These are phyloP conservation scores for Macrophya alboannulata DNA, from an alignment of 2,888 invertebrate species.

Conservation along the genomic window DNA sequence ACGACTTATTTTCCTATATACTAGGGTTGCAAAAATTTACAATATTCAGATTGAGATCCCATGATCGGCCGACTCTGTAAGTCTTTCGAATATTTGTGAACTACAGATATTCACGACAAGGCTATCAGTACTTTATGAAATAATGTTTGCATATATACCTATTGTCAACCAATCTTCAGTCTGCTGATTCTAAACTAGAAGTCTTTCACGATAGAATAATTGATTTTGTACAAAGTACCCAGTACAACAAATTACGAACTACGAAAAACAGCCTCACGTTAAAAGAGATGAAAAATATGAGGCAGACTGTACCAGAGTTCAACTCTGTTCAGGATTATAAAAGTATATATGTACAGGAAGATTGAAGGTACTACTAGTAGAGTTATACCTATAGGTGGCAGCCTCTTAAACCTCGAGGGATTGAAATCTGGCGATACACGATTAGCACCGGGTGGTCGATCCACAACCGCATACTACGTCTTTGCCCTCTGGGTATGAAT, in stretches of 20 bases:
- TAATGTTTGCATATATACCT: background rate
- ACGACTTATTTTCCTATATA: constrained; percentile 48
- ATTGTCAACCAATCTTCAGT: background rate
- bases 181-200: background rate
- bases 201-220: background rate
- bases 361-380: background rate
- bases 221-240: background rate
- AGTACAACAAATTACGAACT: background rate
- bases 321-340: background rate
- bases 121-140: background rate
- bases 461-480: constrained; percentile 13
- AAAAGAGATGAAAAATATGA: background rate
- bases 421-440: constrained; percentile 40
- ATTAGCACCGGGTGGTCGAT: constrained; percentile 29
- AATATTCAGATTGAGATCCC: constrained; percentile 14
- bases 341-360: background rate
- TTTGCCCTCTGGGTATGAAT: constrained; percentile 20
- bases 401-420: constrained; percentile 43
- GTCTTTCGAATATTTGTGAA: background rate
- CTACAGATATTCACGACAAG: too few relatives aligned
- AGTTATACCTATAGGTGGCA: background rate
- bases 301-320: background rate
- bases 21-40: background rate
- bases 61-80: constrained; percentile 19
- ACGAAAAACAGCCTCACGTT: background rate